phyloP scores from a whole-genome alignment of 2,888 invertebrate genomes.

The Hemaris fuciformis region DNA sequence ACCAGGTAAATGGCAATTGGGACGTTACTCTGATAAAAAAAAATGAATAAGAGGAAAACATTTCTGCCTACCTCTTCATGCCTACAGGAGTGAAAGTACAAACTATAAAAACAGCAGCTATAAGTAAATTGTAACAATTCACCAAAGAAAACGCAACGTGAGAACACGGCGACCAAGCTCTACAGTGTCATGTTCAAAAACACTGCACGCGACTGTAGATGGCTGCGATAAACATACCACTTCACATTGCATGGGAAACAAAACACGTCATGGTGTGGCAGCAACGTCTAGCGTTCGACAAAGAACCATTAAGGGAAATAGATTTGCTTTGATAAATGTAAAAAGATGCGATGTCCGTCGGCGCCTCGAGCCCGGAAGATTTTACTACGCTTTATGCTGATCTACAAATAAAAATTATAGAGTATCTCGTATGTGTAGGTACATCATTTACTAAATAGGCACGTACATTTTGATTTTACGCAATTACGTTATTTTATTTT shows the following conservation, averaged over 20 bases:
- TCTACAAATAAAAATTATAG: too few relatives aligned
- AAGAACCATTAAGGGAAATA: not conserved
- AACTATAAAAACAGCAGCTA: too few relatives aligned
- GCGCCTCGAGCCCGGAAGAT: too few relatives aligned
- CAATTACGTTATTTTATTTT: too few relatives aligned
- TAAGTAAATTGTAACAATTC: not conserved
- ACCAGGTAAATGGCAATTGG: too few relatives aligned
- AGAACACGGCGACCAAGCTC: not conserved
- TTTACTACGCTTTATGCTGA: too few relatives aligned
- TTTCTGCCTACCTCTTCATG: too few relatives aligned
- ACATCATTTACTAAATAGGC: too few relatives aligned
- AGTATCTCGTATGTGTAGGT: too few relatives aligned
- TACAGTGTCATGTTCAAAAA: not conserved
- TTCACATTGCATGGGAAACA: not conserved
- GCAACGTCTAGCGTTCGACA: not conserved
- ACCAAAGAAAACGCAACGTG: not conserved
- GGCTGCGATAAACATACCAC: not conserved
- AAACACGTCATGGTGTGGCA: not conserved
- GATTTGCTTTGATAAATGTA: not conserved
- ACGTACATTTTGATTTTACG: too few relatives aligned
- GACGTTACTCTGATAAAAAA: too few relatives aligned
- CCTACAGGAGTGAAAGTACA: not conserved
- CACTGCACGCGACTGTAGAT: not conserved
- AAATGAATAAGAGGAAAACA: too few relatives aligned
- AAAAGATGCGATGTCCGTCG: not conserved